Conservation (phyloP, 37 sponge, comb jelly and placozoan genomes). For the Diacarnus erythraeanus region DNA sequence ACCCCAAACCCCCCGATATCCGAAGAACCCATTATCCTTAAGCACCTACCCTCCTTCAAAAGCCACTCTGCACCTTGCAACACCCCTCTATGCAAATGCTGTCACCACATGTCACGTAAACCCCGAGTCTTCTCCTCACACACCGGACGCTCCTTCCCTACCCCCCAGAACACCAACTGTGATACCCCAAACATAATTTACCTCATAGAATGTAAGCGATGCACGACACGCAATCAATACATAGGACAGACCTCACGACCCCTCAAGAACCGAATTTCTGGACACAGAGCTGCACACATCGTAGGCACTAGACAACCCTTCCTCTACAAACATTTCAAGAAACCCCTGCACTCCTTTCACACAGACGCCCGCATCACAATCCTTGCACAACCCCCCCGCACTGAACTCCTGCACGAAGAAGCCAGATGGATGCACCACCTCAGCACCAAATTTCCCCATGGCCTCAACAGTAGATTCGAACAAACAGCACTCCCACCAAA, state of each 20-base stretch:
- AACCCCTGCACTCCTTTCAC: no score
- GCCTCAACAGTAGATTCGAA: no score
- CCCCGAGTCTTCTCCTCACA: not conserved
- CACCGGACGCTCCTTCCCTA: not conserved
- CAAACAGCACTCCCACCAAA: no score
- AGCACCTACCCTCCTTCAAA: not conserved
- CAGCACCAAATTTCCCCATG: no score
- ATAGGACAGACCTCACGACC: not conserved
- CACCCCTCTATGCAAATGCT: not conserved
- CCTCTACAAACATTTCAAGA: no score
- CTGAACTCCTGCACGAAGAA: no score
- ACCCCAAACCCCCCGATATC: not conserved
- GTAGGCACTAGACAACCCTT: no score
- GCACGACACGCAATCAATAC: not conserved
- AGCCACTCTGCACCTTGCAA: not conserved
- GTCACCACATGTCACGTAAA: not conserved
- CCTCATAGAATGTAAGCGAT: not conserved
- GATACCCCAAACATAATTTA: not conserved
- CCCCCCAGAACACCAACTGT: not conserved
- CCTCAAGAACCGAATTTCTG: not conserved
- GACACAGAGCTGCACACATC: not conserved
- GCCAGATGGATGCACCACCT: no score
- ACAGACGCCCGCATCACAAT: no score
- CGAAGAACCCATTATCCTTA: not conserved
- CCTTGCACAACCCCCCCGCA: no score